Percentiles rank a stretch among this genome's conserved stretches.
phyloP scores from a whole-genome alignment of 2,113 vertebrate species.

The Microtus montanus region DNA sequence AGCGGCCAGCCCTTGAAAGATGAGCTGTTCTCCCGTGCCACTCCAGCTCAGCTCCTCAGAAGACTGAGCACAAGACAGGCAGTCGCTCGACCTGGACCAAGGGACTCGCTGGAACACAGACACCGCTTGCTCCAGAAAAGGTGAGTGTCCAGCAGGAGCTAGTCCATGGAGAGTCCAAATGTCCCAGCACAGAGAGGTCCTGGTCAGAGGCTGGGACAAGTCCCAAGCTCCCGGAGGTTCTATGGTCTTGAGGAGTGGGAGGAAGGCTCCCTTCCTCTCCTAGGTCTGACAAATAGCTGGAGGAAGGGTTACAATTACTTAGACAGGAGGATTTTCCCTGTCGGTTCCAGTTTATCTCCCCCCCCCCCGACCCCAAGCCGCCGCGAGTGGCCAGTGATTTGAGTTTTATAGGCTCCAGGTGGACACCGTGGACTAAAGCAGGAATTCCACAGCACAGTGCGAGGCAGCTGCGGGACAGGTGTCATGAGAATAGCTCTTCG shows the following conservation, averaged over 20 bases:
- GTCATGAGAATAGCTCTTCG: neutral
- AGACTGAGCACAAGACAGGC: neutral
- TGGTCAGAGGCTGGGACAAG: neutral
- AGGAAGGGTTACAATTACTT: neutral
- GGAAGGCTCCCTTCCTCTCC: neutral
- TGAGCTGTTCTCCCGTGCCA: conserved; percentile 60
- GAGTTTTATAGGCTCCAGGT: neutral
- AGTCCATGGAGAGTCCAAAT: accelerated
- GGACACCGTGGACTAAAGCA: neutral
- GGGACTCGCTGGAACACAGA: neutral
- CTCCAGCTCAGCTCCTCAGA: neutral
- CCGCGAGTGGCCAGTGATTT: accelerated
- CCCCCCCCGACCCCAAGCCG: neutral
- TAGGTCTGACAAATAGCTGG: no score
- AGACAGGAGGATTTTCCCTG: neutral
- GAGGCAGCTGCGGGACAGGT: accelerated
- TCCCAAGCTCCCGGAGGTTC: no score
- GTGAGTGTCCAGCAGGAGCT: neutral
- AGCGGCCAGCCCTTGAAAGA: conserved; percentile 80
- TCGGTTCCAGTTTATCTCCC: neutral
- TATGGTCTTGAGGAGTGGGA: neutral
- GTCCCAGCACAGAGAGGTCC: neutral
- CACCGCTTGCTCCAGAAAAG: neutral
- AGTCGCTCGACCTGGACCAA: neutral
- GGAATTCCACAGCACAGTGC: accelerated